Conservation (phyloP, 2,888 invertebrate species). For the Entomobrya multifasciata region DNA sequence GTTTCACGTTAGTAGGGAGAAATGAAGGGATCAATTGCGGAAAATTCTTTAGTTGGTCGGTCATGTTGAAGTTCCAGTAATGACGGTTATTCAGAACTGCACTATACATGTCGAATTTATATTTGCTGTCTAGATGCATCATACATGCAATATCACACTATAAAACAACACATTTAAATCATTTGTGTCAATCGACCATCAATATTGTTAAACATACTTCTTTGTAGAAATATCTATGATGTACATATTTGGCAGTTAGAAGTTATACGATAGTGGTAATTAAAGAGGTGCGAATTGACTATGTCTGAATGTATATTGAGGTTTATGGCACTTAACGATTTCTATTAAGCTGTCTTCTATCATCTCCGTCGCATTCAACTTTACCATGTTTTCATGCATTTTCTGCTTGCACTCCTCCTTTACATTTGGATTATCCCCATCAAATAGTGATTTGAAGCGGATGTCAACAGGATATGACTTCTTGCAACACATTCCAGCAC, state of each 20-base stretch:
- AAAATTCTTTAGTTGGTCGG: neutral
- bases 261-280: no score
- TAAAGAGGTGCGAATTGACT: no score
- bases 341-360: conserved; percentile 30
- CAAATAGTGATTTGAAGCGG: conserved; percentile 21
- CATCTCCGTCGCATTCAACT: conserved; percentile 24
- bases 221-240: no score
- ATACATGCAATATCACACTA: conserved; percentile 50
- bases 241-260: no score
- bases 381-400: neutral
- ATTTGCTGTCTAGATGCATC: neutral
- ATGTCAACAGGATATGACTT: conserved; percentile 65
- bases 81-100: neutral
- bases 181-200: neutral
- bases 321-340: no score
- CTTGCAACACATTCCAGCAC: no score
- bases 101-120: neutral
- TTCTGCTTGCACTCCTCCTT: neutral
- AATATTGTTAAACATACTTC: no score
- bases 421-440: neutral
- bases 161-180: neutral
- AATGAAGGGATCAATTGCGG: neutral
- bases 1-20: no score
- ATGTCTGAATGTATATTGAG: no score
- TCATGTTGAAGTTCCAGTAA: conserved; percentile 26